phyloP scores from a whole-genome alignment of 2,113 vertebrate genomes.

The Erpornis zantholeuca region DNA sequence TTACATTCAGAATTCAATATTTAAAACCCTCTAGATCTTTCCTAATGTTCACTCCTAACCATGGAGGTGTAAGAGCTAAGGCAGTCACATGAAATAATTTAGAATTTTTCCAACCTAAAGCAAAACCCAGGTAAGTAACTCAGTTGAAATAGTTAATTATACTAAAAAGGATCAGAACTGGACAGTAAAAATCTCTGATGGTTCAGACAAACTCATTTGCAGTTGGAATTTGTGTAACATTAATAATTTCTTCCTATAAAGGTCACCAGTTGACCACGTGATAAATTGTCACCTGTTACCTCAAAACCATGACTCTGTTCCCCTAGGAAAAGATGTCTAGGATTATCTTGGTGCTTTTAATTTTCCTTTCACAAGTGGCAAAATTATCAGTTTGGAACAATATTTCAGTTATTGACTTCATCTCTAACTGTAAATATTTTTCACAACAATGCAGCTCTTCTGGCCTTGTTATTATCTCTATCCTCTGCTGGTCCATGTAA shows the following conservation, averaged over 20 bases:
- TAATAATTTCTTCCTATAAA: not conserved
- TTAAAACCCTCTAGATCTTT: not conserved
- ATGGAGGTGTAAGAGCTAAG: not conserved
- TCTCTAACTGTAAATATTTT: not conserved
- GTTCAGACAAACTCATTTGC: not conserved
- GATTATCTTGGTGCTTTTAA: not conserved
- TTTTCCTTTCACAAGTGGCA: not conserved
- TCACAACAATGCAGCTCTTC: not conserved
- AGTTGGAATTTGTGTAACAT: not conserved
- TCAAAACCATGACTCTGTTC: not conserved
- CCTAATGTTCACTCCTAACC: not conserved
- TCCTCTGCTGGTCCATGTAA: not conserved
- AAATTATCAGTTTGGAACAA: not conserved
- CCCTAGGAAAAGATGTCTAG: not conserved
- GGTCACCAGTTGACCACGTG: not conserved
- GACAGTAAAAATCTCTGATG: not conserved
- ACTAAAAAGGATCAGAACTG: not conserved
- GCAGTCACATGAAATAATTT: accelerated
- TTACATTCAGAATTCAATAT: not conserved
- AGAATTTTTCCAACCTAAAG: not conserved
- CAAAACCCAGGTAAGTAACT: not conserved
- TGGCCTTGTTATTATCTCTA: not conserved
- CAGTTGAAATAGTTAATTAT: not conserved
- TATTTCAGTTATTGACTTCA: not conserved
- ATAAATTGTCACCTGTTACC: not conserved